Evolutionary conservation across 2,113 vertebrate genomes (phyloP), one percentile per base, ranked within the genome.

Genomic region (Neodon shergylaensis): DNA sequence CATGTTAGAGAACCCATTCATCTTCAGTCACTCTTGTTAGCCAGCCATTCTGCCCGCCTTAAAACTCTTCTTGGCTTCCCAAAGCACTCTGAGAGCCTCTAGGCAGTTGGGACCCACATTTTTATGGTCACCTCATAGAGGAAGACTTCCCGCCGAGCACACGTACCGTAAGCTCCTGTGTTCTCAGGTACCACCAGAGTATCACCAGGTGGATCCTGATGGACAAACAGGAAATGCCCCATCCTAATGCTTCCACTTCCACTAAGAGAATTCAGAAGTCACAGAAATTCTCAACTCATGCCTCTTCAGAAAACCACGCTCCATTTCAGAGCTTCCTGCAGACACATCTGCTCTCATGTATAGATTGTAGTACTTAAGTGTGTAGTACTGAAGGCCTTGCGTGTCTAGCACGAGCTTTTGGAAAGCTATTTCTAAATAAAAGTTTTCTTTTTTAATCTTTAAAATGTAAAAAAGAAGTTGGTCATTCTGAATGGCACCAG

Each of bases 301-400:
- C 68, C 66, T 39, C 66, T 39, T 39, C 42, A 24, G 49, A 95
- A 84, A 84, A 39, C 4, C 16, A 42, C 8, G 5, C 72, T 74
- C 0, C 0, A 9, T 89, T 65, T 82, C 73, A 21, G 84, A 72
- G 66, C n/a, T 84, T 31, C 22, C 21, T 66, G 21, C 1, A 3
- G 65, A 22, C 26, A 6, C 16, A 14, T 82, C 58, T 19, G 0
- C 33, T 66, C 90, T 47, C 6, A 1, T n/a, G 2, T 21, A 0
- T 12, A 52, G 66, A 3, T 44, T 4, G 93, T 6, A 65, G 28
- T 39, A 1, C 65, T 28, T 66, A 49, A 49, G 21, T 36, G 58
- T 65, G 33, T 61, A 39, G 26, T 79, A 17, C 36, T 5, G 42
- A 3, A 88, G 88, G 65, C 61, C 47, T 78, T 19, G 21, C 17